A percentile compares a stretch with the other conserved stretches of the same genome.
phyloP scores from a whole-genome alignment of 2,888 invertebrate species.

The Volucella inanis region DNA sequence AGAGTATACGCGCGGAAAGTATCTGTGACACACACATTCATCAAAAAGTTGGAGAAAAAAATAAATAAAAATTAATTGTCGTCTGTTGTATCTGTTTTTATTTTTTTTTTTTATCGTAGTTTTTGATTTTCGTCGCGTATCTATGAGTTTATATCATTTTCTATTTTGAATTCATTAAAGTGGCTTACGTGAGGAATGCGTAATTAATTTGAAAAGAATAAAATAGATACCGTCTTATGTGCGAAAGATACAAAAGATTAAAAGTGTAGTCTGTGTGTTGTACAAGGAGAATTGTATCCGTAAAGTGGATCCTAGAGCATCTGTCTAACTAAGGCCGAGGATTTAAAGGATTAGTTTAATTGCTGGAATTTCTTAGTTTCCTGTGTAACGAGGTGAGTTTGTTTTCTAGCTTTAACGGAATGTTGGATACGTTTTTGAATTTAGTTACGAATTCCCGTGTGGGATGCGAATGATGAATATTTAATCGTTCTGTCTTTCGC shows the following conservation, averaged over 20 bases:
- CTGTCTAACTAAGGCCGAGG: not conserved
- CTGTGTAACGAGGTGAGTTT: constrained; percentile 39
- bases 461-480: constrained; percentile 21
- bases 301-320: too few relatives aligned
- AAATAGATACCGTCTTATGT: not conserved
- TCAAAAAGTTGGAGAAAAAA: constrained; percentile 2
- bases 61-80: constrained; percentile 13
- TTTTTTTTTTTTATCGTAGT: too few relatives aligned
- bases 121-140: not conserved
- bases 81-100: constrained; percentile 4
- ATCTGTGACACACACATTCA: constrained; percentile 19
- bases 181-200: constrained; percentile 55
- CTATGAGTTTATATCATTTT: constrained; percentile 38
- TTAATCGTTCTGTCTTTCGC: constrained; percentile 1
- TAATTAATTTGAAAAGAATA: constrained; percentile 26
- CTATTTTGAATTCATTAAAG: constrained; percentile 51
- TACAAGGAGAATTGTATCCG: constrained; percentile 20
- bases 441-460: constrained; percentile 9
- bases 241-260: not conserved
- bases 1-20: constrained; percentile 1
- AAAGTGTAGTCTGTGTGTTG: constrained; percentile 5
- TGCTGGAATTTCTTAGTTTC: constrained; percentile 5
- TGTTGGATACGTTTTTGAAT: constrained; percentile 1
- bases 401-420: not conserved
- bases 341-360: not conserved